Percentiles rank a stretch among this genome's conserved stretches.
These are phyloP conservation scores for Anguilla pacifica DNA, from an alignment of 2,797 vertebrate genomes.

Conservation along the genomic window DNA sequence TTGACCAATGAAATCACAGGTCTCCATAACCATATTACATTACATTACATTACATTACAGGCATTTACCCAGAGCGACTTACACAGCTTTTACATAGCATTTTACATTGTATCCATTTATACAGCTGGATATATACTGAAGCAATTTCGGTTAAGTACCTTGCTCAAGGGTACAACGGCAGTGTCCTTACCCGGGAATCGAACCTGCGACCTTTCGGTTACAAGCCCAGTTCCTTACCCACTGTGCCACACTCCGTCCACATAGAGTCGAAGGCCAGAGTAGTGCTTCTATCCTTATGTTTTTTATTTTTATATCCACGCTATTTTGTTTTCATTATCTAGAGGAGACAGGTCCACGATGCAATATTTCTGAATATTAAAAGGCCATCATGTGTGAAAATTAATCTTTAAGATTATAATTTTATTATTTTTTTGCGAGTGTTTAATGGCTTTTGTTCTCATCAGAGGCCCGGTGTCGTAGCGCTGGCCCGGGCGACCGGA, in stretches of 20 bases:
- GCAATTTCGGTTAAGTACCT: too few species aligned
- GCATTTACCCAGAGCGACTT: too few species aligned
- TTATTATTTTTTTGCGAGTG: neutral
- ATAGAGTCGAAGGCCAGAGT: neutral
- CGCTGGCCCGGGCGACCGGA: neutral
- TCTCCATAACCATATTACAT: too few species aligned
- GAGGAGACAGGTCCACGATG: neutral
- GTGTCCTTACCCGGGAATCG: too few species aligned
- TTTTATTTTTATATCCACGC: neutral
- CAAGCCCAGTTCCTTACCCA: too few species aligned
- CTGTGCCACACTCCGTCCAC: too few species aligned
- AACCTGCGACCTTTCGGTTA: too few species aligned
- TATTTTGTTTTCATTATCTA: neutral
- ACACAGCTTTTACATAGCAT: too few species aligned
- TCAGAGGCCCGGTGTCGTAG: neutral
- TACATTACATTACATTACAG: too few species aligned
- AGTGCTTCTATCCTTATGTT: neutral
- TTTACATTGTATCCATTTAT: too few species aligned
- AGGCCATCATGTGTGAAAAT: slow-evolving; percentile 9
- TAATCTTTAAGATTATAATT: neutral
- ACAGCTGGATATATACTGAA: too few species aligned
- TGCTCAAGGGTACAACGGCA: too few species aligned
- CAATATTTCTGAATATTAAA: neutral
- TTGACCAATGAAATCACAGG: neutral
- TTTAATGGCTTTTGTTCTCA: neutral